Percentiles rank a stretch among this genome's conserved stretches.
Evolutionary conservation across 2,888 invertebrate genomes (phyloP).

Genomic region (Pyralis farinalis): DNA sequence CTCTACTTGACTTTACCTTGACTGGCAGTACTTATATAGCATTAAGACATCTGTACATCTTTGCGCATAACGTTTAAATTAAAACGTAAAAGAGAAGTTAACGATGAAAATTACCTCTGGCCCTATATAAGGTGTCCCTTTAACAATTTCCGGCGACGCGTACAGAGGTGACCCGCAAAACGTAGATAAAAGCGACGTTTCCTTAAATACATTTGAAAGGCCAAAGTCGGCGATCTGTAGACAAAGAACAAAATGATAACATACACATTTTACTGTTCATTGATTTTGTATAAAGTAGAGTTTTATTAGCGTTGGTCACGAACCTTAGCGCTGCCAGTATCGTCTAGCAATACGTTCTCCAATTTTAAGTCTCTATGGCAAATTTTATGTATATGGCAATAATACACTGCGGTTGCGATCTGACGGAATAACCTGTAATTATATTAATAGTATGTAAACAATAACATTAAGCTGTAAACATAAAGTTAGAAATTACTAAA

Average conservation of each 20-base stretch:
- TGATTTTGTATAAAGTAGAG: not conserved
- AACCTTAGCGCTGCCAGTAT: slow-evolving; percentile 96
- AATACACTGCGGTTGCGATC: slow-evolving; percentile 97
- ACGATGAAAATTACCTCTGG: slow-evolving; percentile 90
- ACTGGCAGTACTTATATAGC: too few relatives aligned
- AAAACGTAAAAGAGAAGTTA: too few relatives aligned
- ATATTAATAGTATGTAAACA: not conserved
- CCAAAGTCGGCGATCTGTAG: slow-evolving; percentile 98
- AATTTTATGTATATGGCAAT: slow-evolving; percentile 99
- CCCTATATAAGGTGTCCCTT: slow-evolving; percentile 97
- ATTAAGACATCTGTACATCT: too few relatives aligned
- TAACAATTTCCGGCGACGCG: slow-evolving; percentile 98
- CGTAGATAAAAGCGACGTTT: slow-evolving; percentile 91
- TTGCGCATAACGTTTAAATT: too few relatives aligned
- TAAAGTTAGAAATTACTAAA: too few relatives aligned
- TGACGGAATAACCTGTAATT: slow-evolving; percentile 93
- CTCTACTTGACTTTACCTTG: too few relatives aligned
- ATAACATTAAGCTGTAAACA: too few relatives aligned
- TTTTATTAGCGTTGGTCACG: slow-evolving; percentile 21
- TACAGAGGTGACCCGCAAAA: slow-evolving; percentile 98
- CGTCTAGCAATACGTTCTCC: slow-evolving; percentile 96
- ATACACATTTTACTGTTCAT: not conserved
- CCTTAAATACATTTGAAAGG: slow-evolving; percentile 97
- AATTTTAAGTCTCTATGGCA: slow-evolving; percentile 97
- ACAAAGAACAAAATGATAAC: slow-evolving; percentile 6